Percentiles rank a stretch among this genome's conserved stretches.
These are phyloP conservation scores for Trachymyrmex cornetzi DNA, from an alignment of 1,140 invertebrate species.

Conservation along the genomic window DNA sequence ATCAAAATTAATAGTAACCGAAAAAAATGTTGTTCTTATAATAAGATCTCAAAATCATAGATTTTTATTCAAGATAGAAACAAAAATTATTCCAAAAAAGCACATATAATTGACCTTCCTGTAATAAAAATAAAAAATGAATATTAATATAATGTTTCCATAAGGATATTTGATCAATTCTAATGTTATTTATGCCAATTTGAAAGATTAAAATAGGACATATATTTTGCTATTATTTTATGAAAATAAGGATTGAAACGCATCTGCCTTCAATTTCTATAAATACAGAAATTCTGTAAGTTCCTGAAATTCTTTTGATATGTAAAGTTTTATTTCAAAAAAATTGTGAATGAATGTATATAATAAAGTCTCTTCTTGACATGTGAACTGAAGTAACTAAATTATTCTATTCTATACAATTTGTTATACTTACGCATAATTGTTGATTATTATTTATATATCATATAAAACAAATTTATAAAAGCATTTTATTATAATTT, in stretches of 20 bases:
- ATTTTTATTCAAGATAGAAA: not conserved
- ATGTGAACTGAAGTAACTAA: no score
- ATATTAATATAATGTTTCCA: conserved; percentile 14
- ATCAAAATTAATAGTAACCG: not conserved
- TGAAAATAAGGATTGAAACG: not conserved
- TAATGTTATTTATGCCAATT: conserved; percentile 12
- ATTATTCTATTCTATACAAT: not conserved
- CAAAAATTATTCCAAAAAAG: not conserved
- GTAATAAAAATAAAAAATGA: conserved; percentile 24
- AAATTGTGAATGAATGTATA: not conserved
- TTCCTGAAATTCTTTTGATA: conserved; percentile 11
- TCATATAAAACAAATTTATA: conserved; percentile 6
- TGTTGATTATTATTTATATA: not conserved
- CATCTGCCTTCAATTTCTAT: not conserved
- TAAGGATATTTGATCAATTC: not conserved
- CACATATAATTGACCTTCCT: not conserved
- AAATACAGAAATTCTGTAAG: not conserved
- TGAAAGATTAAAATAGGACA: not conserved
- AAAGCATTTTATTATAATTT: conserved; percentile 15
- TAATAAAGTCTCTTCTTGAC: no score
- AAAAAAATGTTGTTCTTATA: conserved; percentile 14
- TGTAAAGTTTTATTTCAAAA: not conserved
- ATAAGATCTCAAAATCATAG: not conserved
- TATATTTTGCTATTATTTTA: conserved; percentile 12
- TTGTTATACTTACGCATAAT: conserved; percentile 25